A percentile compares a stretch with the other conserved stretches of the same genome.
Conservation (phyloP, 53 echinoderm and acorn worm genomes). For the Hippasteria phrygiana region DNA sequence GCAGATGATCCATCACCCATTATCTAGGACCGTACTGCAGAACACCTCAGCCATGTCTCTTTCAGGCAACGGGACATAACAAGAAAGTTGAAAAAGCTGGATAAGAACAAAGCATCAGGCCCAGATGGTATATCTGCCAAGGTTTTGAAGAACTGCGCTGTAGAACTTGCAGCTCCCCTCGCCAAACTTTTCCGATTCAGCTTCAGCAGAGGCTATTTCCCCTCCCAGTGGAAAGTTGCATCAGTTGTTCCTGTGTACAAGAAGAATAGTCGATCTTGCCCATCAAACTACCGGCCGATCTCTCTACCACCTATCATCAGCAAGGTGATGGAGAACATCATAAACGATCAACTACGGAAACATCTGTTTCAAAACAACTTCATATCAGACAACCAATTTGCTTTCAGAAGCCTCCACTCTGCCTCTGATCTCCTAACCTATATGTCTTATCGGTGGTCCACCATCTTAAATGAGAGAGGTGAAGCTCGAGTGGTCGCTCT, state of each 20-base stretch:
- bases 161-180: neutral
- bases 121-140: neutral
- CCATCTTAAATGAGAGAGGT: too few relatives aligned
- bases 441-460: too few relatives aligned
- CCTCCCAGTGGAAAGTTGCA: slow-evolving; percentile 52
- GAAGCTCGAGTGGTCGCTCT: too few relatives aligned
- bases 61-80: neutral
- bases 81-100: neutral
- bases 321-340: slow-evolving; percentile 58
- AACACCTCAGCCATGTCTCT: neutral
- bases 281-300: slow-evolving; percentile 59
- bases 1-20: neutral
- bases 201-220: neutral
- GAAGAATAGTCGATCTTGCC: slow-evolving; percentile 44
- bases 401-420: too few relatives aligned
- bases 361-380: too few relatives aligned
- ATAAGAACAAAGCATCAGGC: neutral
- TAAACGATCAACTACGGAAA: too few relatives aligned
- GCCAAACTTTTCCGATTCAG: neutral
- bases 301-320: slow-evolving; percentile 65
- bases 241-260: slow-evolving; percentile 65
- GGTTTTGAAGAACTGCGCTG: neutral
- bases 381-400: too few relatives aligned
- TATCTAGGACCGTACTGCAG: neutral
- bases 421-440: too few relatives aligned